Percentiles rank a stretch among this genome's conserved stretches.
Evolutionary conservation across 2,113 vertebrate species (phyloP).

Genomic region (Alligator sinensis): DNA sequence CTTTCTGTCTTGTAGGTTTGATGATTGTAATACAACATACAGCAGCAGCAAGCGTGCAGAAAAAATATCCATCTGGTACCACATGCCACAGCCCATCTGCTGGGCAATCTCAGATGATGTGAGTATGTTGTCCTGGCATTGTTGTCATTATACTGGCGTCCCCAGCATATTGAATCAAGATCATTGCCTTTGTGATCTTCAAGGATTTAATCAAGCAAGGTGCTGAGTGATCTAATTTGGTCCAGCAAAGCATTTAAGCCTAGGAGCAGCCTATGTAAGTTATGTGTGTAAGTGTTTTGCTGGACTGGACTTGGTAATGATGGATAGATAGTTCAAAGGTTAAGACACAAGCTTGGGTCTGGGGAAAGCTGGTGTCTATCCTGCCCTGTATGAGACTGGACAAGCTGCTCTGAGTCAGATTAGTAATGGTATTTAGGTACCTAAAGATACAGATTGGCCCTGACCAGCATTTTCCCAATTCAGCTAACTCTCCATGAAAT

Average conservation of each 20-base stretch:
- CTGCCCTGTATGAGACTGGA: not conserved
- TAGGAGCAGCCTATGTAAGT: not conserved
- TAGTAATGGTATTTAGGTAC: no score
- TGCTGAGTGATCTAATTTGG: not conserved
- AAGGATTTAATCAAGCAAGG: not conserved
- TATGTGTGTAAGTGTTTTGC: not conserved
- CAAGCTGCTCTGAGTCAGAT: no score
- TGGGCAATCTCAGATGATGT: not conserved
- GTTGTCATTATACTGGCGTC: not conserved
- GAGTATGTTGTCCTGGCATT: not conserved
- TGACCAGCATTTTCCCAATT: no score
- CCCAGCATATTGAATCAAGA: not conserved
- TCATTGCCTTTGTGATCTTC: not conserved
- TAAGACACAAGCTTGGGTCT: not conserved
- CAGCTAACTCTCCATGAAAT: no score
- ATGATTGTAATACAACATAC: not conserved
- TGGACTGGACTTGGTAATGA: rapidly evolving
- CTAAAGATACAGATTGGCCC: no score
- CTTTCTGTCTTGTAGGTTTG: not conserved
- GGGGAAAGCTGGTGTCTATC: not conserved
- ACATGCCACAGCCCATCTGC: not conserved
- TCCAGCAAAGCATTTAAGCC: not conserved
- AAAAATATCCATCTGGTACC: not conserved
- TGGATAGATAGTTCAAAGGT: not conserved
- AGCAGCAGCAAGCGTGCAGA: not conserved